Evolutionary conservation across 1,140 invertebrate genomes (phyloP), one percentile per base, ranked within the genome.

Genomic region (Brachionus calyciflorus): DNA sequence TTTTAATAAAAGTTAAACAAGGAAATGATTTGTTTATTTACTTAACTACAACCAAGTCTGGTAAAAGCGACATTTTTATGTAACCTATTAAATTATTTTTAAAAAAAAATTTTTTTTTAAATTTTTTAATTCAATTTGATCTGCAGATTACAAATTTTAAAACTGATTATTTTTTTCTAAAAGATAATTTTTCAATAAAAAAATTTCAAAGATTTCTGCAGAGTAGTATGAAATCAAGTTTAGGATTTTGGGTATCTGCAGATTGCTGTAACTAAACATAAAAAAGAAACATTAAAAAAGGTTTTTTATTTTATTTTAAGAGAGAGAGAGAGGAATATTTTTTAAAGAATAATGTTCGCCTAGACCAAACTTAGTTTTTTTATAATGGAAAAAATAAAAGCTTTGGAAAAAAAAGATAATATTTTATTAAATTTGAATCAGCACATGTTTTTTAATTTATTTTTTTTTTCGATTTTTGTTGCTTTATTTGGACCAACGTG

Each of bases 181-280:
- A 37, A 60, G 55, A 60, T 60, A 60, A 60, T 37, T 60, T 17
- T 33, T 17, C 33, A 60, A 60, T 37, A 37, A 37, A 37, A 37
- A 37, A 37, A 37, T 9, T 37, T 3, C 30, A n/a, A n/a, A n/a
- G 28, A 37, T 60, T 60, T 60, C 55, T 60, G 55, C 55, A 60
- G 55, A 60, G 37, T 60, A 60, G 55, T 60, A 60, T 60, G 17
- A 60, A 60, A 60, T 60, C 55, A 60, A 60, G 55, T 60, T 60
- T 60, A 60, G 55, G 55, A 60, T 26, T 3, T 60, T 40, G 26
- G 55, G n/a, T 60, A 60, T 60, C 55, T 60, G 55, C 55, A 60
- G 55, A 60, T 37, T 30, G 28, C 30, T 33, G 55, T 60, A 33
- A 40, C 55, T 60, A 37, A 5, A 55, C 10, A 14, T n/a, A 28